phyloP scores from a whole-genome alignment of 2,888 invertebrate species.

The Hirtodrosophila trivittata region DNA sequence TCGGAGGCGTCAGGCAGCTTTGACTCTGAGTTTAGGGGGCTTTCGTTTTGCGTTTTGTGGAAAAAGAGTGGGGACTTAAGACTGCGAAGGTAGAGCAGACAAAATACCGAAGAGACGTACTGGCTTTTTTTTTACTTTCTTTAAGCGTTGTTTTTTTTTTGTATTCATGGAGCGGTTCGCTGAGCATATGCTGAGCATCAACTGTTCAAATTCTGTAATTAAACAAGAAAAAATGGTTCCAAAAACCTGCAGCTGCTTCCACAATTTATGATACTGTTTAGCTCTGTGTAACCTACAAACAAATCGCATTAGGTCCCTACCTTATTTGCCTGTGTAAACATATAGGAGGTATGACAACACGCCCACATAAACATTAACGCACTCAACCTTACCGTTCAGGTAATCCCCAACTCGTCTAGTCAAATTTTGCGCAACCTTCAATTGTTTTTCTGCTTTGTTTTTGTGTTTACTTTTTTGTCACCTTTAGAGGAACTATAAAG shows the following conservation, averaged over 20 bases:
- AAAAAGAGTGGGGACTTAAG: slow-evolving; percentile 40
- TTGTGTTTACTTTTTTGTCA: slow-evolving; percentile 22
- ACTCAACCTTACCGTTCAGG: slow-evolving; percentile 39
- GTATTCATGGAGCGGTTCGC: slow-evolving; percentile 33
- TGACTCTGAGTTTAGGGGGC: slow-evolving; percentile 35
- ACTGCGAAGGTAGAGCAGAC: slow-evolving; percentile 40
- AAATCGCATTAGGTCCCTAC: slow-evolving; percentile 33
- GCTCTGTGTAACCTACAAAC: slow-evolving; percentile 13
- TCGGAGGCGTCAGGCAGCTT: slow-evolving; percentile 53
- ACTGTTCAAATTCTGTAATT: slow-evolving; percentile 46
- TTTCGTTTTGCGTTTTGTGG: slow-evolving; percentile 41
- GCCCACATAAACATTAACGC: slow-evolving; percentile 47
- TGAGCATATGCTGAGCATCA: slow-evolving; percentile 26
- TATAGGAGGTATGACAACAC: slow-evolving; percentile 16
- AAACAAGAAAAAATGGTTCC: slow-evolving; percentile 17
- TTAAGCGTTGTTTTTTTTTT: slow-evolving; percentile 34
- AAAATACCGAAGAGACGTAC: slow-evolving; percentile 25
- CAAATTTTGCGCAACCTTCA: slow-evolving; percentile 64
- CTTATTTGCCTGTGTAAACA: slow-evolving; percentile 17
- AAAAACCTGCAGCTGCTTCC: background rate
- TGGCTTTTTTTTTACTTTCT: slow-evolving; percentile 53
- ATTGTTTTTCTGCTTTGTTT: slow-evolving; percentile 29
- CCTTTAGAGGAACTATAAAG: slow-evolving; percentile 10
- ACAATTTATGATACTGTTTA: slow-evolving; percentile 22
- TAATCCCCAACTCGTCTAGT: slow-evolving; percentile 52